A percentile compares a stretch with the other conserved stretches of the same genome.
These are phyloP conservation scores for Eupithecia inturbata DNA, from an alignment of 2,888 invertebrate genomes.

Conservation along the genomic window DNA sequence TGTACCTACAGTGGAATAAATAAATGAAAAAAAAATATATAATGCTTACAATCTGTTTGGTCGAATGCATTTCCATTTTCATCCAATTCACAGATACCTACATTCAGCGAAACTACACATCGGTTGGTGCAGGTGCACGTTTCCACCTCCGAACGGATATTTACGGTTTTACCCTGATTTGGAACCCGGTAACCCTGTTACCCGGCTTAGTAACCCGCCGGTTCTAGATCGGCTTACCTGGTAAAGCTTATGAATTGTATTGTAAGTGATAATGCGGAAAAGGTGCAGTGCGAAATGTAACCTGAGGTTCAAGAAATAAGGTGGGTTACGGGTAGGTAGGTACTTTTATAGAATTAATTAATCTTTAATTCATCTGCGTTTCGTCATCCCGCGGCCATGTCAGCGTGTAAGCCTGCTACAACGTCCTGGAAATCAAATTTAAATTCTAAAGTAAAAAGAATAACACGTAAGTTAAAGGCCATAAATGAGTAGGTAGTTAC, in stretches of 20 bases:
- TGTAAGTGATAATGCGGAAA: background rate
- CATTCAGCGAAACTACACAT: background rate
- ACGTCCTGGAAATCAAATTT: no score
- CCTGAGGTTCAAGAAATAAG: background rate
- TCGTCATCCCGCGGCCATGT: no score
- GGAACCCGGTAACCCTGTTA: conserved; percentile 11
- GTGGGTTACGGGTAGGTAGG: no score
- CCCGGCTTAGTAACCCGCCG: background rate
- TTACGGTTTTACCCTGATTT: conserved; percentile 23
- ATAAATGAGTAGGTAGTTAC: no score
- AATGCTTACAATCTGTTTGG: no score
- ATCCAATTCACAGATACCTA: background rate
- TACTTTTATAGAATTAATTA: no score
- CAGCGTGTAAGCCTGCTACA: no score
- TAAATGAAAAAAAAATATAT: no score
- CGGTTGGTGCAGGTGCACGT: conserved; percentile 23
- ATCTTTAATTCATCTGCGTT: no score
- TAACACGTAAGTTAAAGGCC: no score
- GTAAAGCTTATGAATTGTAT: conserved; percentile 3
- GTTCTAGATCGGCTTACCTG: background rate
- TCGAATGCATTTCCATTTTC: background rate
- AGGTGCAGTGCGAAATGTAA: background rate
- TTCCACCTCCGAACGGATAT: conserved; percentile 21
- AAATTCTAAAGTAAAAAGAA: no score
- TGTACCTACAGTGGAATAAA: no score